Percentiles rank a stretch among this genome's conserved stretches.
phyloP scores from a whole-genome alignment of 2,888 invertebrate genomes.

The Caenorhabditis sp. region DNA sequence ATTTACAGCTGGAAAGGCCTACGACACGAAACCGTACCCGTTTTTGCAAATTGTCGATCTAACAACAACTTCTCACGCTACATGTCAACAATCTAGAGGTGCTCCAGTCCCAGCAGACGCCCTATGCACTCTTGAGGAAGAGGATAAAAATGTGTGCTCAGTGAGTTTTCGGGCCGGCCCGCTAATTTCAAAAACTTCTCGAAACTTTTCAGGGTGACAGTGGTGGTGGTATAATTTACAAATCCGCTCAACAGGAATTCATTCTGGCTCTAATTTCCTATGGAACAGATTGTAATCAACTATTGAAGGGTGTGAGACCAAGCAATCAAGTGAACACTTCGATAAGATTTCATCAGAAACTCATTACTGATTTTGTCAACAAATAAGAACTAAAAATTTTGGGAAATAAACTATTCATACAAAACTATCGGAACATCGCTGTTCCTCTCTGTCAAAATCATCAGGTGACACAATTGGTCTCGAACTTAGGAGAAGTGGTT shows the following conservation, averaged over 20 bases:
- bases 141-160: constrained; percentile 31
- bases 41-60: constrained; percentile 25
- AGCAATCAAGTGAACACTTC: constrained; percentile 30
- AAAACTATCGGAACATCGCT: not conserved
- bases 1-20: constrained; percentile 13
- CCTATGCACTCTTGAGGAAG: constrained; percentile 31
- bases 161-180: constrained; percentile 6
- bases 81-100: constrained; percentile 5
- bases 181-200: not conserved
- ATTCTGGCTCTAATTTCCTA: constrained; percentile 27
- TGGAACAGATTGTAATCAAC: constrained; percentile 27
- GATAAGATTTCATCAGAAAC: constrained; percentile 24
- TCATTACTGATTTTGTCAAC: constrained; percentile 17
- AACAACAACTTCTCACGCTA: not conserved
- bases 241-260: constrained; percentile 8
- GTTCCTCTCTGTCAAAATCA: not conserved
- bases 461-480: not conserved
- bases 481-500: not conserved
- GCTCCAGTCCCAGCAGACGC: constrained; percentile 17
- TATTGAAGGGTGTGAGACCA: constrained; percentile 17
- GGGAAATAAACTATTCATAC: not conserved
- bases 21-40: constrained; percentile 16
- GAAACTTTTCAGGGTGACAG: constrained; percentile 24
- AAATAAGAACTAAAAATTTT: not conserved
- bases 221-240: constrained; percentile 34